phyloP scores from a whole-genome alignment of 2,113 vertebrate species.

The Excalfactoria chinensis region DNA sequence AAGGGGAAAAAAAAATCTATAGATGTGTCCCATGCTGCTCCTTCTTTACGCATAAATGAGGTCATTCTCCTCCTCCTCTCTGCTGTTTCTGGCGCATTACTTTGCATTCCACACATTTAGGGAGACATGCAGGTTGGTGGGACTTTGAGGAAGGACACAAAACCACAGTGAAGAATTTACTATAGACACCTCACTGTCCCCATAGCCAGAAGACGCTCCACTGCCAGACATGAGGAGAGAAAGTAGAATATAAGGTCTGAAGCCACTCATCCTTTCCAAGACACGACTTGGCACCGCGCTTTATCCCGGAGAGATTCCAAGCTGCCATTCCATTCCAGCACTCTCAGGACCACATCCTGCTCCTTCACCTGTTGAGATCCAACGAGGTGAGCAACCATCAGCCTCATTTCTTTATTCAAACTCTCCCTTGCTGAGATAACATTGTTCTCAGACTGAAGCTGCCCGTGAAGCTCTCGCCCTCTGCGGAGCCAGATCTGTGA shows the following conservation, averaged over 20 bases:
- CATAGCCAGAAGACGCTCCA: neutral
- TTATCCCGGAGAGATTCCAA: neutral
- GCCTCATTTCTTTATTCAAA: neutral
- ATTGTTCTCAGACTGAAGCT: neutral
- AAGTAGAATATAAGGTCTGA: neutral
- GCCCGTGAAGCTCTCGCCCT: neutral
- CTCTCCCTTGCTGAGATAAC: no score
- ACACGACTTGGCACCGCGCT: fast-evolving
- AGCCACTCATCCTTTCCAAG: neutral
- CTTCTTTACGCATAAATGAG: slow-evolving; percentile 5
- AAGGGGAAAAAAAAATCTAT: slow-evolving; percentile 24
- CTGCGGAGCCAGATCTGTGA: neutral
- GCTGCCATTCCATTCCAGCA: fast-evolving
- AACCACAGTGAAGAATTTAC: neutral
- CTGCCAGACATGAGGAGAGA: neutral
- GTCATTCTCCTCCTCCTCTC: neutral
- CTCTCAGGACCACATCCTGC: fast-evolving
- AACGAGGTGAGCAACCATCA: neutral
- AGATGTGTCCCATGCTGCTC: neutral
- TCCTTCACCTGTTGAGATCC: neutral
- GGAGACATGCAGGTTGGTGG: neutral
- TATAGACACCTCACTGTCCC: fast-evolving
- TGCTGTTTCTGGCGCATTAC: neutral
- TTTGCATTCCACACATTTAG: neutral
- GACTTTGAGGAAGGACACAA: neutral